Evolutionary conservation across 1,140 invertebrate genomes (phyloP), one percentile per base, ranked within the genome.

Genomic region (Trichonephila clavata): DNA sequence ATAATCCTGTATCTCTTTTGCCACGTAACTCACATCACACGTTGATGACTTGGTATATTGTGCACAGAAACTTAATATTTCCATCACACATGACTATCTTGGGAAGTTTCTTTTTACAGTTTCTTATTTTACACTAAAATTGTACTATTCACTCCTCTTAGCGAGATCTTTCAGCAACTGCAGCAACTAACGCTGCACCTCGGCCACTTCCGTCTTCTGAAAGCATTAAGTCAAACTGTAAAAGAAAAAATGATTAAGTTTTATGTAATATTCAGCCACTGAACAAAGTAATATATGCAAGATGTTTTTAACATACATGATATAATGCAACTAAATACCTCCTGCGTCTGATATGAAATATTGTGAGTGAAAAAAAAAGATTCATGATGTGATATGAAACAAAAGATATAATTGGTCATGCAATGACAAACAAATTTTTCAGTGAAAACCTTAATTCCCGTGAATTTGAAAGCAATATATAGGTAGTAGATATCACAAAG

Each of bases 181-280:
- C 99, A 32, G 99, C 99, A 1, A 99, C 98, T 43, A 99, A 96
- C 77, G 99, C 99, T 63, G 99, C 99, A 71, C 99, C 99, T 95
- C 99, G 97, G 13, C 99, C 99, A 95, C 98, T 99, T 39, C 99
- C 99, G 95, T 99, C 99, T 96, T 99, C 98, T 0, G 99, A 99
- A 88, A 99, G 96, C 98, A 99, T 99, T 94, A 99, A 96, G 95
- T 99, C 98, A 96, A 99, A 99, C 98, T 99, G 97, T 87, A 97
- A 96, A 95, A 95, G 24, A 71, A 86, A 84, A 83, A 27, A 57
- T n/a, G 21, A 50, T 16, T n/a, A 68, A 10, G 4, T 68, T 68
- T 4, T 39, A 84, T 1, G 3, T 84, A 39, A 39, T 16, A 43
- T 50, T 65, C 59, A 92, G 63, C 81, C 84, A 63, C 43, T 71